Percentiles rank a stretch among this genome's conserved stretches.
phyloP scores from a whole-genome alignment of 2,888 invertebrate species.

The Atrina japonica region DNA sequence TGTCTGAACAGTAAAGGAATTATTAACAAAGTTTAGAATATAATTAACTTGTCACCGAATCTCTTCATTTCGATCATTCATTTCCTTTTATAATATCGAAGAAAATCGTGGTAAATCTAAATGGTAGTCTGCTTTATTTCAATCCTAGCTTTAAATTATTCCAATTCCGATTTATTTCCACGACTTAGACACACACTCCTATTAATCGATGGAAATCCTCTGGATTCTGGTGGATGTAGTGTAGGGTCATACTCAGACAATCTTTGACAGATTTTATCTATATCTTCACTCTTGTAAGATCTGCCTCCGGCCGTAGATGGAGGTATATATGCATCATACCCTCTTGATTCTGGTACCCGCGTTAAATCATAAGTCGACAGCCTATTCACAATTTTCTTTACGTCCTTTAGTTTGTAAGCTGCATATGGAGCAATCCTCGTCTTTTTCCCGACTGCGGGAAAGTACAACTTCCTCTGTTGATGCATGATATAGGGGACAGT shows the following conservation, averaged over 20 bases:
- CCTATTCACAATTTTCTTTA: slow-evolving; percentile 7
- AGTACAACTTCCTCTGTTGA: slow-evolving; percentile 6
- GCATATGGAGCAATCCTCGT: slow-evolving; percentile 3
- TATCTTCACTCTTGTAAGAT: background rate
- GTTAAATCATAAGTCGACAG: slow-evolving; percentile 9
- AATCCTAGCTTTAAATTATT: no score
- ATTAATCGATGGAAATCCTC: background rate
- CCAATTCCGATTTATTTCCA: no score
- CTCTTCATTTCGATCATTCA: no score
- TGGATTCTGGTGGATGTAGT: slow-evolving; percentile 17
- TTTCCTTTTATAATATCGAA: no score
- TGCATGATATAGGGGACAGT: background rate
- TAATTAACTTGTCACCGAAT: no score
- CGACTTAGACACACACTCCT: background rate
- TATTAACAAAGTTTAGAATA: no score
- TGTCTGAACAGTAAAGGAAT: no score
- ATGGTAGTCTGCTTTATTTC: no score
- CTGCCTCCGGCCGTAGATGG: background rate
- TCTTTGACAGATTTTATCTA: slow-evolving; percentile 1
- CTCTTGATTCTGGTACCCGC: slow-evolving; percentile 11
- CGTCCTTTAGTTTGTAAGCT: background rate
- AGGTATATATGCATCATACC: slow-evolving; percentile 1
- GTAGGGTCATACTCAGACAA: slow-evolving; percentile 8
- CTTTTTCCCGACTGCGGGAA: slow-evolving; percentile 5
- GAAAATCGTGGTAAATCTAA: no score